Evolutionary conservation across 2,888 invertebrate genomes (phyloP).

Genomic region (Keiferia lycopersicella): DNA sequence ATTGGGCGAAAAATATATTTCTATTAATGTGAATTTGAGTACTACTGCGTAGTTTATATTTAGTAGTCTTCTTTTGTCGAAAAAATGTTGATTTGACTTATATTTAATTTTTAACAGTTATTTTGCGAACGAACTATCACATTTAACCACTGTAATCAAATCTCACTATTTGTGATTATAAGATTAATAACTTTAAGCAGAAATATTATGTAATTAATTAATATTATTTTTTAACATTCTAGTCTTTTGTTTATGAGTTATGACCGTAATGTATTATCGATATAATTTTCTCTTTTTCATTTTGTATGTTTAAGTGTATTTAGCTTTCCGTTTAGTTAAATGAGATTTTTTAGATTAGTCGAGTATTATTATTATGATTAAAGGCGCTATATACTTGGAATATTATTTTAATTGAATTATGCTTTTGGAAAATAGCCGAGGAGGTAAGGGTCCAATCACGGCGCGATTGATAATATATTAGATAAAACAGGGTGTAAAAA

Average conservation of each 20-base stretch:
- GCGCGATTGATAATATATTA: too few relatives aligned
- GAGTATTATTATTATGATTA: constrained; percentile 15
- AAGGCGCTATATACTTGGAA: background rate
- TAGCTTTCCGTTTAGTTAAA: constrained; percentile 41
- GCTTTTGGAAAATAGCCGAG: background rate
- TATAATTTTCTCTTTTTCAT: constrained; percentile 43
- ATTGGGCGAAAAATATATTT: too few relatives aligned
- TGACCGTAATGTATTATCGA: constrained; percentile 64
- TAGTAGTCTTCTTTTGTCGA: too few relatives aligned
- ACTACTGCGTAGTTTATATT: too few relatives aligned
- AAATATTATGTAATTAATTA: constrained; percentile 46
- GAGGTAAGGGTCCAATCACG: background rate
- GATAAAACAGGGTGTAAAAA: too few relatives aligned
- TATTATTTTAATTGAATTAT: constrained; percentile 1
- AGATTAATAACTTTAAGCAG: constrained; percentile 42
- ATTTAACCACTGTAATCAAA: constrained; percentile 31
- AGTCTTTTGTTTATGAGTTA: constrained; percentile 70
- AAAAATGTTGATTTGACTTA: too few relatives aligned
- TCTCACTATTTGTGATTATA: constrained; percentile 45
- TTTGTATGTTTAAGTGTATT: constrained; percentile 37
- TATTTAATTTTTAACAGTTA: background rate
- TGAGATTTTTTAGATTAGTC: constrained; percentile 44
- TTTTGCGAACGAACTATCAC: constrained; percentile 13
- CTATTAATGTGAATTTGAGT: too few relatives aligned
- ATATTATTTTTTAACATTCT: constrained; percentile 70